Base-by-base conservation (phyloP, 2,888 invertebrate genomes). In the Oligia latruncula region DNA sequence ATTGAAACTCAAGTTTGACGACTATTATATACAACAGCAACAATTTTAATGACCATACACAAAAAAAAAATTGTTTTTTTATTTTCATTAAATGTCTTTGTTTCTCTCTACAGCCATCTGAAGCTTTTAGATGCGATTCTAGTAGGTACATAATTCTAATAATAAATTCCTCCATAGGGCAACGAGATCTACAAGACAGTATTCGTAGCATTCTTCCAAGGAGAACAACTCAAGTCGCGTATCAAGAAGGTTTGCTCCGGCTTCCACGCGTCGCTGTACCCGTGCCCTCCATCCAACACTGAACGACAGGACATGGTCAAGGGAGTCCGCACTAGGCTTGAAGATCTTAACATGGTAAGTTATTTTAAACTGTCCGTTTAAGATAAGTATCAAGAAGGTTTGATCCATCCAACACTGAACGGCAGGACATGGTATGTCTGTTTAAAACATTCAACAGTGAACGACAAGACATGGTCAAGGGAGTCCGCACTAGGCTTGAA, bases 181-280 rank as follows among this genome's bases (percentile, higher is more conserved):
- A 98, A 98, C 92, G 97, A 98, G 92, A 98, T 99, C 86, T 98
- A 98, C 97, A 99, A 99, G 96, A 98, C 98, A 4, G 99, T 99
- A 67, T 99, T 99, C 97, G 98, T 98, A 78, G 98, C 98, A 58
- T 98, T 98, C 97, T 98, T 98, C 97, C 98, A 99, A 98, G 99
- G 99, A 71, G 99, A 99, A 90, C 99, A 99, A 92, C 97, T 99
- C 77, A 99, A 99, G 96, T 98, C 98, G 0, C 98, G 99, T 87
- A 99, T 99, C 84, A 99, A 98, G 97, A 99, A 99, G 95, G 99
- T 99, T 68, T 99, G 99, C 96, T 98, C 98, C 87, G 99, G 99
- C 2, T 99, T 99, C 96, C 98, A 99, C 90, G 99, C 99, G 5
- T 98, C 99, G 6, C 96, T 99, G 83, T 99, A 99, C 96, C 99